Evolutionary conservation across 2,113 vertebrate species (phyloP), one percentile per base, ranked within the genome.

Genomic region (Triplophysa rosa): DNA sequence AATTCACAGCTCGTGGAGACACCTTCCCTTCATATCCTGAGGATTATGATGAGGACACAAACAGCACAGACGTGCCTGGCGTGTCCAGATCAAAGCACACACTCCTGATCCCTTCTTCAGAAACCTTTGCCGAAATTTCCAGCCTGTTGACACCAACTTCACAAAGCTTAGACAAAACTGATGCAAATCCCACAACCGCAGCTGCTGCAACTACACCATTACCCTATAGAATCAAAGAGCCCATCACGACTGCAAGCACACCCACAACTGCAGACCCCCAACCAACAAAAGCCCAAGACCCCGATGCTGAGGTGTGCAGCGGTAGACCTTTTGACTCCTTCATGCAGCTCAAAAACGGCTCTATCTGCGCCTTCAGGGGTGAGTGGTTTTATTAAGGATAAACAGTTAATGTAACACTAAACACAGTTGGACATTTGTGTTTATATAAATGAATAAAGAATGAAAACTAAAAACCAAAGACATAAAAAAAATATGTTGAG

Each of bases 331-430:
- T 99, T 16, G 90, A 98, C 0, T 94, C 97, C 26, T 97, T 99
- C 86, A 95, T 95, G 0, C 93, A 95, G 77, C 83, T 95, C n/a
- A 98, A 98, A 89, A 99, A 98, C 0, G 95, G 96, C 67, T 97
- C 97, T 69, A 65, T 95, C 77, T 98, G 94, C 0, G 96, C 96
- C 52, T 99, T 99, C 90, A 93, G 97, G 92, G 98, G 98, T 99
- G 90, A 80, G 86, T 24, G 23, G 10, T 23, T 11, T 29, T n/a
- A 64, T 10, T 13, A 59, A 3, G 19, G 4, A 19, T 8, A 19
- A 49, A 49, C 11, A 14, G 11, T 14, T 4, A 42, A 42, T 42
- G 42, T 42, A 42, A 42, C 9, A 42, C 9, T 42, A 42, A 42
- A 10, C 10, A 42, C 10, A 42, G 10, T 12, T 16, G 47, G 1